phyloP scores from a whole-genome alignment of 2,888 invertebrate species.

The Acanthopleura granulata region DNA sequence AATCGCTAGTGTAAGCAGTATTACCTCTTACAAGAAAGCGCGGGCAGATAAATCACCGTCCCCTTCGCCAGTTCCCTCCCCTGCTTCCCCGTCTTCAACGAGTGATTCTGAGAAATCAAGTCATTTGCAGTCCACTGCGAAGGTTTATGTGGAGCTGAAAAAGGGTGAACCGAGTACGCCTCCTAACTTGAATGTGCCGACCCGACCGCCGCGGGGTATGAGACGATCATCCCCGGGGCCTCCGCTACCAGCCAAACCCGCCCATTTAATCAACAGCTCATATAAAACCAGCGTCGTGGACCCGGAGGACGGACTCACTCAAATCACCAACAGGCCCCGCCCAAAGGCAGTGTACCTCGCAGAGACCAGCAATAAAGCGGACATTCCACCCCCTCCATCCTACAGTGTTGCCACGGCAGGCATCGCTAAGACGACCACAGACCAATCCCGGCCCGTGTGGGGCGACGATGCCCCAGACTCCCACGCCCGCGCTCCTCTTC shows the following conservation, averaged over 20 bases:
- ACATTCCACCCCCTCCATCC: conserved; percentile 8
- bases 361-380: background rate
- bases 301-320: background rate
- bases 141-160: conserved; percentile 1
- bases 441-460: background rate
- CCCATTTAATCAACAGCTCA: background rate
- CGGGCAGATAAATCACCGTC: conserved; percentile 5
- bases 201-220: background rate
- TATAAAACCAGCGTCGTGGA: background rate
- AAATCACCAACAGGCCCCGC: background rate
- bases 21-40: background rate
- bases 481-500: background rate
- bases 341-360: conserved; percentile 14
- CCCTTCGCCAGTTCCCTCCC: background rate
- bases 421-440: background rate
- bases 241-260: background rate
- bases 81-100: background rate
- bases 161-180: background rate
- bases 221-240: conserved; percentile 3
- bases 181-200: background rate
- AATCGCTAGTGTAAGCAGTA: conserved; percentile 32
- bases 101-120: no score
- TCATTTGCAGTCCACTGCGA: background rate
- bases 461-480: background rate
- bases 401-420: background rate